Evolutionary conservation across 1,140 invertebrate species (phyloP).

Genomic region (Rhynchophorus ferrugineus): DNA sequence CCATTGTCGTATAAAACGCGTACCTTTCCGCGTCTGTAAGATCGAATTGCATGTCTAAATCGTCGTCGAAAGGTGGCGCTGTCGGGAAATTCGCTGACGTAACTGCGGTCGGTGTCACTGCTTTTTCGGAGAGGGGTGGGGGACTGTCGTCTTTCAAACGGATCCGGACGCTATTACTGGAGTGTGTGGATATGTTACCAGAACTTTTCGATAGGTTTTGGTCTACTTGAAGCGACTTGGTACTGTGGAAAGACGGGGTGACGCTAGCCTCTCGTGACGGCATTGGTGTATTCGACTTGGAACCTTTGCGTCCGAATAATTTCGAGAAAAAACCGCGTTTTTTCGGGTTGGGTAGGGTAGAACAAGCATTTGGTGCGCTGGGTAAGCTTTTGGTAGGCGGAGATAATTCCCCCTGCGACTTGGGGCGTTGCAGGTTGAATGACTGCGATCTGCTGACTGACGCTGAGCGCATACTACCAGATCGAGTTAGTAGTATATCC

Average conservation of each 20-base stretch:
- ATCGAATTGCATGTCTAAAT: slow-evolving; percentile 44
- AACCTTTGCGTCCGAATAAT: slow-evolving; percentile 43
- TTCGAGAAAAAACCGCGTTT: slow-evolving; percentile 61
- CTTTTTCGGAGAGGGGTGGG: slow-evolving; percentile 2
- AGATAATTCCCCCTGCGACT: slow-evolving; percentile 41
- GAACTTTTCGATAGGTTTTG: slow-evolving; percentile 24
- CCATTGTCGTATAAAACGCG: slow-evolving; percentile 73
- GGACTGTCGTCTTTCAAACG: slow-evolving; percentile 49
- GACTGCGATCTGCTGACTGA: slow-evolving; percentile 27
- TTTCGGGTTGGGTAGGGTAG: slow-evolving; percentile 46
- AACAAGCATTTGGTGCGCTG: slow-evolving; percentile 37
- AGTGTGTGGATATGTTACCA: slow-evolving; percentile 29
- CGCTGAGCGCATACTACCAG: slow-evolving; percentile 16
- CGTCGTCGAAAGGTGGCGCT: slow-evolving; percentile 18
- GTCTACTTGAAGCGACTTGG: slow-evolving; percentile 21
- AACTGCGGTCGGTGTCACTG: background rate
- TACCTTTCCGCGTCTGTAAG: slow-evolving; percentile 80
- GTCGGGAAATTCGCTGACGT: background rate
- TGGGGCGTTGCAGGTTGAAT: slow-evolving; percentile 35
- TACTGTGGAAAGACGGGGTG: slow-evolving; percentile 22
- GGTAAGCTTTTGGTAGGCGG: slow-evolving; percentile 43
- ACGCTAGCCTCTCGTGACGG: slow-evolving; percentile 28
- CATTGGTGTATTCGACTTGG: slow-evolving; percentile 26
- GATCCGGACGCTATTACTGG: slow-evolving; percentile 47
- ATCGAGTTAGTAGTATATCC: slow-evolving; percentile 12